These are phyloP conservation scores for Sinella curviseta DNA, from an alignment of 1,140 invertebrate species.

Conservation along the genomic window DNA sequence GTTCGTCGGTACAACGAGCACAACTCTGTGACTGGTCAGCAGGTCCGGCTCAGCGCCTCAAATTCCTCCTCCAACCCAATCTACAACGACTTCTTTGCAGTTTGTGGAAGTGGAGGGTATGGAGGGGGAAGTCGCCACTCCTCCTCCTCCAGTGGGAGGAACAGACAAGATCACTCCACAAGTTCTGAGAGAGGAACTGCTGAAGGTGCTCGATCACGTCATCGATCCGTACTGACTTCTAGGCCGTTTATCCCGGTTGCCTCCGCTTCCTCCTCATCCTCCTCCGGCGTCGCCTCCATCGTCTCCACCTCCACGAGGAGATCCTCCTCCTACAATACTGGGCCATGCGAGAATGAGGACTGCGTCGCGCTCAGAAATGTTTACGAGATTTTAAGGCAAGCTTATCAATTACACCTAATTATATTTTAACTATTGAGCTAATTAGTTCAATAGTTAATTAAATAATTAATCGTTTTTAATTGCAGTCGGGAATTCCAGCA, in stretches of 20 bases:
- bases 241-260: neutral
- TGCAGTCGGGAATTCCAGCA: neutral
- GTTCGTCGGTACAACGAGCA: neutral
- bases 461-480: neutral
- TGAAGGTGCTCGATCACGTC: too few relatives aligned
- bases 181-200: neutral
- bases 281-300: neutral
- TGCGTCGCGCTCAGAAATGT: neutral
- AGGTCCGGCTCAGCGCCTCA: neutral
- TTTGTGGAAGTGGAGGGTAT: too few relatives aligned
- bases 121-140: too few relatives aligned
- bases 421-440: neutral
- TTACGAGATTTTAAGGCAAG: neutral
- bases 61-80: too few relatives aligned
- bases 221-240: neutral
- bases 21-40: neutral
- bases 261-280: neutral
- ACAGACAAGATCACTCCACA: neutral
- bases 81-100: neutral
- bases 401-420: neutral
- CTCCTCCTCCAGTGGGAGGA: neutral
- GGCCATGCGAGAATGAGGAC: neutral
- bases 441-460: neutral
- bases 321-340: neutral
- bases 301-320: neutral